These are phyloP conservation scores for Gobionotothen gibberifrons DNA, from an alignment of 2,797 vertebrate genomes.

Conservation along the genomic window DNA sequence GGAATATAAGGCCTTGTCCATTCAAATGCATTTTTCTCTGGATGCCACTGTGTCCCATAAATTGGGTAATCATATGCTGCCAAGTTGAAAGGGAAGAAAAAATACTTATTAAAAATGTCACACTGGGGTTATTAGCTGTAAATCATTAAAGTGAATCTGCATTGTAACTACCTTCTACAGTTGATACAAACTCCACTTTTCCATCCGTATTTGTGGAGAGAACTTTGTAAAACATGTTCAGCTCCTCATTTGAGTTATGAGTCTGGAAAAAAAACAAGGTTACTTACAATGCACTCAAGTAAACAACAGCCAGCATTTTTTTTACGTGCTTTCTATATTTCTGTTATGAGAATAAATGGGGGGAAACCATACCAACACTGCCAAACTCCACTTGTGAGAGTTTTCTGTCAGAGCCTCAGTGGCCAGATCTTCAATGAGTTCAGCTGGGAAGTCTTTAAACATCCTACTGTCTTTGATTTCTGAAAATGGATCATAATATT, in stretches of 20 bases:
- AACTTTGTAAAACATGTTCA: constrained; percentile 90
- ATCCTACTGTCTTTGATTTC: constrained; percentile 82
- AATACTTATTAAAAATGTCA: accelerated
- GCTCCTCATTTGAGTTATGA: constrained; percentile 83
- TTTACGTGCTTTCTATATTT: neutral
- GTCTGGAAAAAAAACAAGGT: constrained; percentile 77
- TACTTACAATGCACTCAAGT: neutral
- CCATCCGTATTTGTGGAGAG: constrained; percentile 89
- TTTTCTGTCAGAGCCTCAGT: constrained; percentile 88
- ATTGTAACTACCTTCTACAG: constrained; percentile 88
- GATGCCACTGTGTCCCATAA: constrained; percentile 95
- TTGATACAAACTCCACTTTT: constrained; percentile 90
- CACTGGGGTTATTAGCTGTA: neutral
- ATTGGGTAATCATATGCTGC: constrained; percentile 89
- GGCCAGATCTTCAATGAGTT: constrained; percentile 83
- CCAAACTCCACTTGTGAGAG: constrained; percentile 90
- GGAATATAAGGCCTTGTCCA: constrained; percentile 84
- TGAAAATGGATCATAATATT: constrained; percentile 56
- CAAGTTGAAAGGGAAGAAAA: neutral
- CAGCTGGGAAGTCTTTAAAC: constrained; percentile 87
- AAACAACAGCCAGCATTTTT: neutral
- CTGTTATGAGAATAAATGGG: neutral
- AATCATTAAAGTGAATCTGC: neutral
- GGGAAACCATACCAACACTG: constrained; percentile 79
- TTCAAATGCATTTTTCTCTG: constrained; percentile 94